A percentile compares a stretch with the other conserved stretches of the same genome.
Evolutionary conservation across 2,113 vertebrate species (phyloP).

Genomic region (Plestiodon gilberti): DNA sequence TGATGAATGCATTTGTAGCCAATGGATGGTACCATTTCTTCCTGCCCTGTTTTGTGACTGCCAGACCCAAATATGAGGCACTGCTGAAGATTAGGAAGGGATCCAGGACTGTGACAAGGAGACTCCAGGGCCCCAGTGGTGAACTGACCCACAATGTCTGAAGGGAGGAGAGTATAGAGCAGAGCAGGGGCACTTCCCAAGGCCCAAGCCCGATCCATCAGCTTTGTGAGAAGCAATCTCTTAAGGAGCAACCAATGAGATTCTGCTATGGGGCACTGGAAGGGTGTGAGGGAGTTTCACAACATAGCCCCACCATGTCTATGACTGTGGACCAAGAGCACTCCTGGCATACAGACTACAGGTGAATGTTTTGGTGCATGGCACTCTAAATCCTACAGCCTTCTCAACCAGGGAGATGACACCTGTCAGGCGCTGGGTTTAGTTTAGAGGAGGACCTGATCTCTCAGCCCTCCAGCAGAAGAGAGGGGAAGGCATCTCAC

Average conservation of each 20-base stretch:
- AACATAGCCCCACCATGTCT: background rate
- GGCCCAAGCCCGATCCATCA: background rate
- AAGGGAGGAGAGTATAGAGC: background rate
- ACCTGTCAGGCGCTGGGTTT: background rate
- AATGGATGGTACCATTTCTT: background rate
- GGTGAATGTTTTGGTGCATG: background rate
- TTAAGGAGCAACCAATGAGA: background rate
- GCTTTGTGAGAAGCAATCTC: background rate
- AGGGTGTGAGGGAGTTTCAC: background rate
- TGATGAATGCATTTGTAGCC: background rate
- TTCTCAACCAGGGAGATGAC: background rate
- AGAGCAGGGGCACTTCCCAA: background rate
- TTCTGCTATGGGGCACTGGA: background rate
- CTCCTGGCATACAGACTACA: background rate
- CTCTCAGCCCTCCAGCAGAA: background rate
- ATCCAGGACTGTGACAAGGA: background rate
- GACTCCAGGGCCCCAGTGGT: background rate
- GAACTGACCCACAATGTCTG: background rate
- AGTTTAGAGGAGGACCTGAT: background rate
- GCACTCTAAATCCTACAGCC: background rate
- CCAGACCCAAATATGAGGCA: background rate
- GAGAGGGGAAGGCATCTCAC: constrained; percentile 68
- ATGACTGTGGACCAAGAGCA: background rate
- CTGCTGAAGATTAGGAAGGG: background rate
- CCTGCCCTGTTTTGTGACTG: background rate